Evolutionary conservation across 1,140 invertebrate genomes (phyloP).

Genomic region (Atta colombica): DNA sequence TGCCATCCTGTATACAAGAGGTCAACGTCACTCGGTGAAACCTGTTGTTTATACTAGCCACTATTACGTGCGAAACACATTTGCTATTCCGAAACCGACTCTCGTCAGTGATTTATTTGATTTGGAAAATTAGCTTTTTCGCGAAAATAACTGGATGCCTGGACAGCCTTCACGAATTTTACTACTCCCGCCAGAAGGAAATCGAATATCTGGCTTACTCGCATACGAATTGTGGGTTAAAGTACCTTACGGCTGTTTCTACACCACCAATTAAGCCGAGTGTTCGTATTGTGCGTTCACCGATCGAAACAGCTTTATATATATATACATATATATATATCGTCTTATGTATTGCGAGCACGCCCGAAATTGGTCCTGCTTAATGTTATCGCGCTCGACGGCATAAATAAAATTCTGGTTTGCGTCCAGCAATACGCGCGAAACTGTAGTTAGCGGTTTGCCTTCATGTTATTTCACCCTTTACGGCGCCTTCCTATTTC

Average conservation of each 20-base stretch:
- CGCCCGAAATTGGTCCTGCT: slow-evolving; percentile 17
- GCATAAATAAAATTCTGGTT: slow-evolving; percentile 31
- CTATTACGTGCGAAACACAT: slow-evolving; percentile 4
- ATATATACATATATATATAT: slow-evolving; percentile 19
- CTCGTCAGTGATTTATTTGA: slow-evolving; percentile 53
- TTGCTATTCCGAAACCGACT: slow-evolving; percentile 11
- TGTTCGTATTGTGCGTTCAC: slow-evolving; percentile 19
- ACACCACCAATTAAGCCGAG: slow-evolving; percentile 15
- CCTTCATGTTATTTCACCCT: slow-evolving; percentile 6
- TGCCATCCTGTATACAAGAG: background rate
- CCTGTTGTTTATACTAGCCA: slow-evolving; percentile 51
- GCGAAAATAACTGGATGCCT: background rate
- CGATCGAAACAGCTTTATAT: slow-evolving; percentile 22
- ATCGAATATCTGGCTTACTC: slow-evolving; percentile 36
- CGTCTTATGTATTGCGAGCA: slow-evolving; percentile 10
- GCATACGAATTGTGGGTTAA: background rate
- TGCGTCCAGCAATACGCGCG: background rate
- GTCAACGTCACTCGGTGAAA: slow-evolving; percentile 10
- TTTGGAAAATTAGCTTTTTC: slow-evolving; percentile 47
- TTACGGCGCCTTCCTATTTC: background rate
- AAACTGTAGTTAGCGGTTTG: slow-evolving; percentile 29
- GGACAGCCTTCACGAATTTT: slow-evolving; percentile 21
- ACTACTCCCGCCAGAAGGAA: slow-evolving; percentile 6
- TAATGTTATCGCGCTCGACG: slow-evolving; percentile 37
- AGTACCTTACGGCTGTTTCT: slow-evolving; percentile 6